A percentile compares a stretch with the other conserved stretches of the same genome.
Conservation (phyloP, 2,113 vertebrate genomes). For the Zapus hudsonius region DNA sequence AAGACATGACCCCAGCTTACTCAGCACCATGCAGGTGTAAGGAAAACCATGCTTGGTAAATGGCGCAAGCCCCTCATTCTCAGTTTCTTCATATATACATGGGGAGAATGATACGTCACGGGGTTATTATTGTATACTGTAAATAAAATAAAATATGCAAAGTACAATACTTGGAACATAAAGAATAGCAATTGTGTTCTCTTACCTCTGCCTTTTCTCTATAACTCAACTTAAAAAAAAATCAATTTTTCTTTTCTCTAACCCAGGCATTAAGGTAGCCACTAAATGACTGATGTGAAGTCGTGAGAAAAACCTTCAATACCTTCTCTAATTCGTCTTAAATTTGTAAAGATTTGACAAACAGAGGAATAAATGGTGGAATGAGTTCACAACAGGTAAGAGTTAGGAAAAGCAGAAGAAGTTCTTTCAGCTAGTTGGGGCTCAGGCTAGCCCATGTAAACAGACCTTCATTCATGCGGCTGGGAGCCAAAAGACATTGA, state of each 20-base stretch:
- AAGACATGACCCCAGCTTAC: background rate
- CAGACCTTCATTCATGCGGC: background rate
- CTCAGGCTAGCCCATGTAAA: background rate
- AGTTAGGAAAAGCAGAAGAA: background rate
- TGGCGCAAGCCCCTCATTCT: background rate
- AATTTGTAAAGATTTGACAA: background rate
- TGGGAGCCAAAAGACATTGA: background rate
- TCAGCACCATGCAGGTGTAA: background rate
- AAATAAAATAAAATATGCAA: background rate
- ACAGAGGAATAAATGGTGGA: background rate
- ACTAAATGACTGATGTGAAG: background rate
- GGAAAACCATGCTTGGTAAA: background rate
- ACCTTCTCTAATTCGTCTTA: constrained; percentile 3
- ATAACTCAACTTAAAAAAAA: background rate
- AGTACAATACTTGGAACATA: background rate
- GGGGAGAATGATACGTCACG: background rate
- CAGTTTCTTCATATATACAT: background rate
- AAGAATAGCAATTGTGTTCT: background rate
- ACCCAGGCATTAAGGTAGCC: background rate
- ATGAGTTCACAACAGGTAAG: background rate
- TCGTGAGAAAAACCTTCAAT: constrained; percentile 33
- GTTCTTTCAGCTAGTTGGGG: background rate
- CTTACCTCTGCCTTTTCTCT: background rate
- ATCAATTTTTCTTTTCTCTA: background rate
- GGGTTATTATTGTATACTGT: background rate